Evolutionary conservation across 1,140 invertebrate species (phyloP).

Genomic region (Pseudomyrmex flavicornis): DNA sequence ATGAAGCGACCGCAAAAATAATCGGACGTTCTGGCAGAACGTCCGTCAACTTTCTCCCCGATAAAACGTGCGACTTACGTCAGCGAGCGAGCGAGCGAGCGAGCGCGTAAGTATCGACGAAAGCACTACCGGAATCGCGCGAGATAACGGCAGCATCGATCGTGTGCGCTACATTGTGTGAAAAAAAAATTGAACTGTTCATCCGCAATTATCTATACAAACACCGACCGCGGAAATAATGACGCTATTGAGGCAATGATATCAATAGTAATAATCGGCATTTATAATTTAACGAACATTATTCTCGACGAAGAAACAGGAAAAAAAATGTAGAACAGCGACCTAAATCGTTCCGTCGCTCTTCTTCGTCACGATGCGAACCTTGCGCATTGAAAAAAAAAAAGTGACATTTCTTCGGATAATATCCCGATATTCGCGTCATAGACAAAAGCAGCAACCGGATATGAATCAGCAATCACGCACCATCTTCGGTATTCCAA

Average conservation of each 20-base stretch:
- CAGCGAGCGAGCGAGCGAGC: conserved; percentile 31
- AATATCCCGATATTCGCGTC: conserved; percentile 32
- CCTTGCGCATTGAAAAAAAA: background rate
- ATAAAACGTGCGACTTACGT: conserved; percentile 60
- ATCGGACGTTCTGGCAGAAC: background rate
- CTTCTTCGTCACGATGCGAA: conserved; percentile 4
- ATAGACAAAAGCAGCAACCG: background rate
- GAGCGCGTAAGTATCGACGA: background rate
- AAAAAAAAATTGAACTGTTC: too few relatives aligned
- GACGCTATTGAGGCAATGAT: background rate
- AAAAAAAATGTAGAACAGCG: conserved; percentile 21
- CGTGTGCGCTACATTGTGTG: too few relatives aligned
- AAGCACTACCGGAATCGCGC: conserved; percentile 16
- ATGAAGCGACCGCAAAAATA: conserved; percentile 6
- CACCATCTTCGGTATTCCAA: conserved; percentile 14
- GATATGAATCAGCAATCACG: conserved; percentile 37
- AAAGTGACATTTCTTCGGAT: background rate
- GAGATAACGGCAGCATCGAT: conserved; percentile 20
- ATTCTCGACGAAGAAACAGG: too few relatives aligned
- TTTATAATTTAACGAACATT: background rate
- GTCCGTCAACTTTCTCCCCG: conserved; percentile 63
- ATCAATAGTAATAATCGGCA: too few relatives aligned
- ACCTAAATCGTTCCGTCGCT: conserved; percentile 36
- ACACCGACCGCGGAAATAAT: too few relatives aligned
- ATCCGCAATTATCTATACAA: too few relatives aligned